Conservation (phyloP, 2,888 invertebrate genomes). For the Hydropsyche betteni region DNA sequence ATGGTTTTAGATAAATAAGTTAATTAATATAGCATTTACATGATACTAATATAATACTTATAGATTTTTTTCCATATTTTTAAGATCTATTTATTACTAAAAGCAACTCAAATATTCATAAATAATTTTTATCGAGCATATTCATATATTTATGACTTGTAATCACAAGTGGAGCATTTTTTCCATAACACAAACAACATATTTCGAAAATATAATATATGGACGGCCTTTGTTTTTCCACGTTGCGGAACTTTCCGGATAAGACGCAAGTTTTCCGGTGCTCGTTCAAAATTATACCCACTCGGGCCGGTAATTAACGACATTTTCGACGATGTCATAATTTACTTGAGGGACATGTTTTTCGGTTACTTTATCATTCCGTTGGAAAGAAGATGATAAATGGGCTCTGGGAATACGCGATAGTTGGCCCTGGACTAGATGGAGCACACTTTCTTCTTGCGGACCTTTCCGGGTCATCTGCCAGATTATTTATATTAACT, state of each 20-base stretch:
- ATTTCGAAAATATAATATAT: neutral
- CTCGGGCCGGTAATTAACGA: conserved; percentile 43
- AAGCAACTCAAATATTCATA: too few relatives aligned
- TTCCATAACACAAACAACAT: too few relatives aligned
- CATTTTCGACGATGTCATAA: conserved; percentile 45
- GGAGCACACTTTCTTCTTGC: conserved; percentile 10
- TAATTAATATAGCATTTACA: too few relatives aligned
- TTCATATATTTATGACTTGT: too few relatives aligned
- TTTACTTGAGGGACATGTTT: conserved; percentile 45
- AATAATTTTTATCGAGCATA: too few relatives aligned
- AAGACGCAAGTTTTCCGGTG: conserved; percentile 17
- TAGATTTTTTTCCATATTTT: too few relatives aligned
- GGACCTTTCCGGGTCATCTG: conserved; percentile 21
- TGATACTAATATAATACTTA: too few relatives aligned
- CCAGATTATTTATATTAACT: conserved; percentile 4
- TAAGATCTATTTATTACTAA: too few relatives aligned
- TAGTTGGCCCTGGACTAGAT: neutral
- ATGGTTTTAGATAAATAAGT: too few relatives aligned
- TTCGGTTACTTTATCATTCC: conserved; percentile 44
- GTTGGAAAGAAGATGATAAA: conserved; percentile 44
- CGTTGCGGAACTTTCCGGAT: conserved; percentile 12
- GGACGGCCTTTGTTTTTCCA: neutral
- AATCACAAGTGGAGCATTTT: too few relatives aligned
- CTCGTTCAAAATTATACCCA: conserved; percentile 19
- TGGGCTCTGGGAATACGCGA: conserved; percentile 40